Evolutionary conservation across 2,113 vertebrate species (phyloP), one percentile per base, ranked within the genome.

Genomic region (Bufo bufo): DNA sequence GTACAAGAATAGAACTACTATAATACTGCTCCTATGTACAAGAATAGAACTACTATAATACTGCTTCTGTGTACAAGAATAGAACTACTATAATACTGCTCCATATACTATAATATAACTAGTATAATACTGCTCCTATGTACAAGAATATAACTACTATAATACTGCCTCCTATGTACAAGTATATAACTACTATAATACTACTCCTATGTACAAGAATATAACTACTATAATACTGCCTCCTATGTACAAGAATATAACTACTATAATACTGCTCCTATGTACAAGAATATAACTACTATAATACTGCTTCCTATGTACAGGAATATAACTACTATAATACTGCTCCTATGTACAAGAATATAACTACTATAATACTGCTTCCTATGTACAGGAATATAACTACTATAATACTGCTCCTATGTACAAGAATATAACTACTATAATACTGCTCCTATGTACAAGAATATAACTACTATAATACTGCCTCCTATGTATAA

Each of bases 241-340:
- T 12, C n/a, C 65, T 69, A 33, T 69, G 9, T 69, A 69, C 20
- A 69, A 69, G 65, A 69, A 72, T 72, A 72, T 45, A 45, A 72
- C 33, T 72, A 72, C 11, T 72, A 72, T 72, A 72, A 72, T 72
- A 72, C 66, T 45, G 4, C 33, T 3, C 69, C 23, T 72, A 45
- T 45, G 12, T 72, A 72, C 33, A 45, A 45, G 33, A 72, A 74
- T 74, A 74, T 74, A 74, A 47, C 71, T 74, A 74, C 45, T 74
- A 47, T 74, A 74, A 49, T 74, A 74, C n/a, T 6, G 19, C 4
- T 14, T 17, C 43, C 45, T 49, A 47, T 47, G 16, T 74, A 74
- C 71, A 74, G 17, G 16, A 74, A 74, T 74, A 74, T 74, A 74
- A 74, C 71, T 74, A 74, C 71, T 74, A 74, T 74, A 74, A 74